Conservation (phyloP, 2,113 vertebrate genomes). For the Pogona vitticeps region DNA sequence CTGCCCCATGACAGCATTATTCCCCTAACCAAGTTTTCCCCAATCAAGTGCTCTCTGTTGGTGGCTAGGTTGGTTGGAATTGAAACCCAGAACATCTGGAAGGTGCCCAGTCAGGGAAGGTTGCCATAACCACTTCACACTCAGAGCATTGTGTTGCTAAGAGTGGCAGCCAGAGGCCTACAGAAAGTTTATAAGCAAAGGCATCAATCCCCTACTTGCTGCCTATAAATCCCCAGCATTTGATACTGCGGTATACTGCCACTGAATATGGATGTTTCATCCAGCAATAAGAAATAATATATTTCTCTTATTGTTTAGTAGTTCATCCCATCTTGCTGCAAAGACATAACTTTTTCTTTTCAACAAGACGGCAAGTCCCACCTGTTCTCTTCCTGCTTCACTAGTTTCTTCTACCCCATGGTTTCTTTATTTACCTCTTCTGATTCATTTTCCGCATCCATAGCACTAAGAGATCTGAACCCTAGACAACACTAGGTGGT, state of each 20-base stretch:
- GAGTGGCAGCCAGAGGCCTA: background rate
- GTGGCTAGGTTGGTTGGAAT: background rate
- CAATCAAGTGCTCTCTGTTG: background rate
- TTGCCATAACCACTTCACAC: background rate
- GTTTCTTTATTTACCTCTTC: background rate
- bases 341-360: no score
- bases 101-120: background rate
- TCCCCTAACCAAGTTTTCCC: background rate
- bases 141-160: no score
- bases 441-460: background rate
- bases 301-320: background rate
- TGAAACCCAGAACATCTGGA: background rate
- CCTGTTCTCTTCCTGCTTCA: background rate
- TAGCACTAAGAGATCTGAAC: background rate
- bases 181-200: background rate
- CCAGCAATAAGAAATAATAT: background rate
- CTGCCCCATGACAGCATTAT: background rate
- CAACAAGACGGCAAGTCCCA: no score
- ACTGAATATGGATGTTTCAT: background rate
- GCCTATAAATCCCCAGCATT: background rate
- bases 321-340: background rate
- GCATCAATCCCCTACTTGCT: background rate
- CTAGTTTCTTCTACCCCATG: background rate
- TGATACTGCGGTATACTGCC: background rate
- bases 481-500: no score